Base-by-base conservation (phyloP, 1,140 invertebrate genomes). In the Magallana ariakensis region DNA sequence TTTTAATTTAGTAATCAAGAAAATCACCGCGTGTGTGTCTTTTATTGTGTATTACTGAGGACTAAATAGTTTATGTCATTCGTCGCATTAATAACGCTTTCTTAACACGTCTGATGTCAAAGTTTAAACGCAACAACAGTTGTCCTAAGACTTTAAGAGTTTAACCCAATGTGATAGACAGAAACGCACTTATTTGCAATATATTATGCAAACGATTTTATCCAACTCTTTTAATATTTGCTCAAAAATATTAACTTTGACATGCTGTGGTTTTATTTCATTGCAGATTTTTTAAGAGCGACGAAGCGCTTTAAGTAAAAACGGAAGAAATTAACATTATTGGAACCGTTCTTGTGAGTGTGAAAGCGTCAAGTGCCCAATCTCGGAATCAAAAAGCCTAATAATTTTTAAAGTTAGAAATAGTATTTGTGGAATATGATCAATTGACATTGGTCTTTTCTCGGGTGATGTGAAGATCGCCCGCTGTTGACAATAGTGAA, bases 301-400 rank as follows among this genome's bases (percentile, higher is more conserved):
- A 3, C 19, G 8, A 19, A 70, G 26, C 62, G 62, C 16, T 75
- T 10, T 26, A 75, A 75, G 66, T 75, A 75, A 11, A 75, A 75
- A 75, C 66, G 66, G 66, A 75, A 75, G 66, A 75, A 19, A 75
- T 75, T 75, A 75, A 75, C 66, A 46, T 75, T 75, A 75, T 75
- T 75, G 66, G 66, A 62, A n/a, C 19, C 19, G 58, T 19, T 22
- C 22, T 75, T 22, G 13, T 1, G 33, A 33, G 22, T 46, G 33
- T 75, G 66, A 75, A 33, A 13, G 22, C 66, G 22, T 75, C 13
- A 75, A 75, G 66, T 75, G 66, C 66, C 22, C 13, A 19, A 26
- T 75, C 66, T 26, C 19, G 33, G 66, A 75, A 9, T 26, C 66
- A 26, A 22, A 26, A 75, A 33, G 22, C 58, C 1, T 13, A 60